These are phyloP conservation scores for Azemiops feae DNA, from an alignment of 2,113 vertebrate genomes.

Conservation along the genomic window DNA sequence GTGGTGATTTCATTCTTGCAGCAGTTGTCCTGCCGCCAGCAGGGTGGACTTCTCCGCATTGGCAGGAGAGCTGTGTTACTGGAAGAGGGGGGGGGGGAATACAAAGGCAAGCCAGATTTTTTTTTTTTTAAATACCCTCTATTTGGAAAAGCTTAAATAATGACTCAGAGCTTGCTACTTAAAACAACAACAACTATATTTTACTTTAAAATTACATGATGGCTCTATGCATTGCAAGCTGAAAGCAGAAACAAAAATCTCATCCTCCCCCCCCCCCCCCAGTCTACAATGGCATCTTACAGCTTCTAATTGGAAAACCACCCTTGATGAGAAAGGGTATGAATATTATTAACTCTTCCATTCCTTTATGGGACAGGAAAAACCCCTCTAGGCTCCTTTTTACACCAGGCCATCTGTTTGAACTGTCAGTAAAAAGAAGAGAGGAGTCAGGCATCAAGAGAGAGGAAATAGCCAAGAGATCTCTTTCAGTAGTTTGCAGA, in stretches of 20 bases:
- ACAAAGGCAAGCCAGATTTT: neutral
- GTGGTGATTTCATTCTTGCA: slow-evolving; percentile 24
- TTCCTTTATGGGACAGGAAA: neutral
- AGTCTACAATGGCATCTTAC: neutral
- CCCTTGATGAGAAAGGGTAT: neutral
- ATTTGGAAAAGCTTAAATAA: slow-evolving; percentile 3
- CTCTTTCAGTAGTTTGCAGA: neutral
- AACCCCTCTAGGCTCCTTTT: neutral
- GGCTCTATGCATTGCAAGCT: slow-evolving; percentile 37
- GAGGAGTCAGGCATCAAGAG: neutral
- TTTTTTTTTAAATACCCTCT: neutral
- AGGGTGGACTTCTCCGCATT: slow-evolving; percentile 20
- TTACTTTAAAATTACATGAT: slow-evolving; percentile 14
- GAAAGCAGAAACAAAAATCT: neutral
- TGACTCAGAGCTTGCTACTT: slow-evolving; percentile 34
- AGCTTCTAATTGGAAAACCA: neutral
- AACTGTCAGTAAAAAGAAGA: neutral
- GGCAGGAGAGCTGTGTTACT: slow-evolving; percentile 12
- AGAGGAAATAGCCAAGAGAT: no score
- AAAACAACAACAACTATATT: slow-evolving; percentile 24
- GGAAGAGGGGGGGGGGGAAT: neutral
- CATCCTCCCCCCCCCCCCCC: neutral
- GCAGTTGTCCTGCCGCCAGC: slow-evolving; percentile 23
- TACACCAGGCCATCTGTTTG: neutral
- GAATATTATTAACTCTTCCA: neutral